These are phyloP conservation scores for Heliocidaris tuberculata DNA, from an alignment of 35 echinoderm and acorn worm genomes.

Conservation along the genomic window DNA sequence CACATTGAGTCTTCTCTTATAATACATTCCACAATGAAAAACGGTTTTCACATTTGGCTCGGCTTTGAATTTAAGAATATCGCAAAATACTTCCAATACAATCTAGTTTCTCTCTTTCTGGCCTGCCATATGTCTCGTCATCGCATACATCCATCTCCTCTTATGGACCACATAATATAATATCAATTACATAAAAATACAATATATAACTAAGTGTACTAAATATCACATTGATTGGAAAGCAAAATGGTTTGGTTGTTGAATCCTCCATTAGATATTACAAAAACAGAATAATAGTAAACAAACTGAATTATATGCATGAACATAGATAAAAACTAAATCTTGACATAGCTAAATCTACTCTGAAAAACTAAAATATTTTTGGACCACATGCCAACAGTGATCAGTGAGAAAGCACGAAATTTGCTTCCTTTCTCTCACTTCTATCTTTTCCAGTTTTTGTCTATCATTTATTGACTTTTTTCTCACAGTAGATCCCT, in stretches of 20 bases:
- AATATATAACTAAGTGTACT: conserved; percentile 37
- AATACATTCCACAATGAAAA: not conserved
- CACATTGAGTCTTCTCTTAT: conserved; percentile 12
- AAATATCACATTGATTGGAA: conserved; percentile 31
- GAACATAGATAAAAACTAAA: conserved; percentile 33
- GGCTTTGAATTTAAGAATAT: conserved; percentile 5
- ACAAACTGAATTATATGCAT: not conserved
- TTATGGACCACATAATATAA: conserved; percentile 23
- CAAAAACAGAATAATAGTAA: not conserved
- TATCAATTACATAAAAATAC: conserved; percentile 45
- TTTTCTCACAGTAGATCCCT: not conserved
- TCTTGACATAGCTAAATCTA: not conserved
- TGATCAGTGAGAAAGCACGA: not conserved
- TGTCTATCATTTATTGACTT: not conserved
- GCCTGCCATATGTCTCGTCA: not conserved
- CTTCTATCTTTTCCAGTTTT: not conserved
- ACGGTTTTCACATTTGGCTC: not conserved
- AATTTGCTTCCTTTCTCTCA: not conserved
- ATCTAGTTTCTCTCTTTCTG: not conserved
- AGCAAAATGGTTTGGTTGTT: not conserved
- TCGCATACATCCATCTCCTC: not conserved
- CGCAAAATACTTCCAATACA: conserved; percentile 22
- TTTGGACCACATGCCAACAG: not conserved
- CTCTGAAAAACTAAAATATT: not conserved
- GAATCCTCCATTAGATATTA: conserved; percentile 7